Evolutionary conservation across 2,797 vertebrate genomes (phyloP), one percentile per base, ranked within the genome.

Genomic region (Paramormyrops hopkinsi): DNA sequence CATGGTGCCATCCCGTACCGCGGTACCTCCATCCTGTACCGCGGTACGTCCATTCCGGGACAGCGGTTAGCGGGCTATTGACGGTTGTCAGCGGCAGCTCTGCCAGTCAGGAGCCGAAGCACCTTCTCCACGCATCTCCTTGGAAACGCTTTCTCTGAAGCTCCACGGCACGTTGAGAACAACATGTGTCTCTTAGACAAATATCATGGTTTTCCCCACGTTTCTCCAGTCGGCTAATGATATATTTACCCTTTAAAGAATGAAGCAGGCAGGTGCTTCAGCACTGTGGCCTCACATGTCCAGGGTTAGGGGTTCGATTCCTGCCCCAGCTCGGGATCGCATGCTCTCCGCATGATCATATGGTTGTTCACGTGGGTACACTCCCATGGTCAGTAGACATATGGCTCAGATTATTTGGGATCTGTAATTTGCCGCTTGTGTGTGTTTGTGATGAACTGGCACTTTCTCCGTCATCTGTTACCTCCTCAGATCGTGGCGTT

Each of bases 401-500:
- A 73, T 73, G 65, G 65, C 29, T 73, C 12, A 33, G 65, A 73
- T 73, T 73, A 73, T 73, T 73, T 73, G 65, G 29, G 29, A 12
- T 73, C 65, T 37, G 29, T 37, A 73, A 73, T 37, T 73, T 37
- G 65, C 65, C 29, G 29, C 65, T 73, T 73, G 65, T 37, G 65
- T 73, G 65, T 73, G 65, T 73, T 73, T 37, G 65, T 73, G 73
- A 79, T 79, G 73, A 46, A 79, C 73, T 79, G 73, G 73, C 73
- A 44, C 33, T 46, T 46, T 46, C 73, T 79, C 73, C 29, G 2
- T 79, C 25, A 33, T 59, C 33, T 41, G 84, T 50, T 86, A 51
- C 25, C 17, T 17, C 19, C 53, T 22, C 51, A 37, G 51, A 87
- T 56, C 50, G 22, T 59, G 6, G 33, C 25, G 7, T 51, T 56